Evolutionary conservation across 2,113 vertebrate genomes (phyloP).

Genomic region (Ardeotis arabs): DNA sequence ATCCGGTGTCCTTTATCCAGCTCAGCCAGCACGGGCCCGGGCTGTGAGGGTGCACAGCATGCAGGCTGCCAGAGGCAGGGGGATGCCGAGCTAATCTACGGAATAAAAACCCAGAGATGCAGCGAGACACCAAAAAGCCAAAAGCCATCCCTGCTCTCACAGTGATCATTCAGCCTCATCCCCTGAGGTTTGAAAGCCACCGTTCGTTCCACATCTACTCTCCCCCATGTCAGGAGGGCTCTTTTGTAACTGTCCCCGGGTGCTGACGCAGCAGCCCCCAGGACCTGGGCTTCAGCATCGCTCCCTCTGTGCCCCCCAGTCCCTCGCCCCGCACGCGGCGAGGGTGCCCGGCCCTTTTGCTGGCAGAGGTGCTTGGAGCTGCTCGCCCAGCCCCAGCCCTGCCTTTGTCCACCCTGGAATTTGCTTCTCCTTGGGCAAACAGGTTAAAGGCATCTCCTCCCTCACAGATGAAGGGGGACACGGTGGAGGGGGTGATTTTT

Average conservation of each 20-base stretch:
- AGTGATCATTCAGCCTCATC: background rate
- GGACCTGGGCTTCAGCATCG: background rate
- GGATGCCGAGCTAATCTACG: background rate
- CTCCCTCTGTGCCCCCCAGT: background rate
- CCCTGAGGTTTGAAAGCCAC: background rate
- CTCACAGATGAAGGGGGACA: background rate
- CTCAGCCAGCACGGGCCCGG: background rate
- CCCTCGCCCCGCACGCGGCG: fast-evolving
- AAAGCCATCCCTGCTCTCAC: background rate
- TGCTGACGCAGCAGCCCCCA: fast-evolving
- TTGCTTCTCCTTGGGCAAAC: background rate
- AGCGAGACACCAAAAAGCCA: background rate
- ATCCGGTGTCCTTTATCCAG: background rate
- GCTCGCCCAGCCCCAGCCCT: background rate
- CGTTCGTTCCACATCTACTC: background rate
- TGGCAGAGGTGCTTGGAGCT: background rate
- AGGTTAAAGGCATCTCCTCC: background rate
- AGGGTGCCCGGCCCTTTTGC: background rate
- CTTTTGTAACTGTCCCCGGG: background rate
- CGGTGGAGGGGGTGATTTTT: fast-evolving
- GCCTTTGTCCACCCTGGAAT: background rate
- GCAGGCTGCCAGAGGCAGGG: background rate
- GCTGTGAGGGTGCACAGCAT: background rate
- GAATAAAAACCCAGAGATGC: background rate
- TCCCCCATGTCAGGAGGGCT: background rate